phyloP scores from a whole-genome alignment of 1,140 invertebrate species.

The Dendroctonus ponderosae region DNA sequence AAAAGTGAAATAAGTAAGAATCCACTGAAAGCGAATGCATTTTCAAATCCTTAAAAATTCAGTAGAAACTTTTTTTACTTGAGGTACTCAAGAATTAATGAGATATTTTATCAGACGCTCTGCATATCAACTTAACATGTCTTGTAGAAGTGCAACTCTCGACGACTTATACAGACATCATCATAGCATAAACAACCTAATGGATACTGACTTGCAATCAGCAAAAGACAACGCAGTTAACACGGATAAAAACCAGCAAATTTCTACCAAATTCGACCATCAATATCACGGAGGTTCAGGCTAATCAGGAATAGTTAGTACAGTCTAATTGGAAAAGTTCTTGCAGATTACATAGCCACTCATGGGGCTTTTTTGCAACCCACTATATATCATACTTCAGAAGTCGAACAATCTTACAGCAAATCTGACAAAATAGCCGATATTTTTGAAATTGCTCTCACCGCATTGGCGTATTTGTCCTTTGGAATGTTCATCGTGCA shows the following conservation, averaged over 20 bases:
- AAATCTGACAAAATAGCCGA: slow-evolving; percentile 66
- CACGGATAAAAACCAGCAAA: neutral
- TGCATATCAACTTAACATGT: neutral
- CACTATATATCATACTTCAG: slow-evolving; percentile 39
- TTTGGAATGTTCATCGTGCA: slow-evolving; percentile 76
- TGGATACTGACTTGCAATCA: neutral
- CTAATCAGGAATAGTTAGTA: neutral
- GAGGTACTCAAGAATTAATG: neutral
- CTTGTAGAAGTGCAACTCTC: slow-evolving; percentile 57
- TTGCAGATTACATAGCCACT: slow-evolving; percentile 12
- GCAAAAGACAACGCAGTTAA: neutral
- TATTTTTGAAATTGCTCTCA: slow-evolving; percentile 74
- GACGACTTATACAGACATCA: slow-evolving; percentile 63
- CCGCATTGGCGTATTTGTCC: slow-evolving; percentile 73
- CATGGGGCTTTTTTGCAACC: slow-evolving; percentile 7
- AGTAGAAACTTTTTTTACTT: slow-evolving; percentile 1
- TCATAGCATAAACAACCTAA: slow-evolving; percentile 26
- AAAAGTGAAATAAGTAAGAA: slow-evolving; percentile 11
- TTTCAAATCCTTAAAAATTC: neutral
- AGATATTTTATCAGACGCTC: too few relatives aligned
- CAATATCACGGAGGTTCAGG: slow-evolving; percentile 8
- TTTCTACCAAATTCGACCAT: slow-evolving; percentile 1
- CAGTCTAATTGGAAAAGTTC: neutral
- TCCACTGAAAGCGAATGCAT: too few relatives aligned
- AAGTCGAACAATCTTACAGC: slow-evolving; percentile 26